Conservation (phyloP, 1,140 invertebrate species). For the Pseudobourletiella spinata region DNA sequence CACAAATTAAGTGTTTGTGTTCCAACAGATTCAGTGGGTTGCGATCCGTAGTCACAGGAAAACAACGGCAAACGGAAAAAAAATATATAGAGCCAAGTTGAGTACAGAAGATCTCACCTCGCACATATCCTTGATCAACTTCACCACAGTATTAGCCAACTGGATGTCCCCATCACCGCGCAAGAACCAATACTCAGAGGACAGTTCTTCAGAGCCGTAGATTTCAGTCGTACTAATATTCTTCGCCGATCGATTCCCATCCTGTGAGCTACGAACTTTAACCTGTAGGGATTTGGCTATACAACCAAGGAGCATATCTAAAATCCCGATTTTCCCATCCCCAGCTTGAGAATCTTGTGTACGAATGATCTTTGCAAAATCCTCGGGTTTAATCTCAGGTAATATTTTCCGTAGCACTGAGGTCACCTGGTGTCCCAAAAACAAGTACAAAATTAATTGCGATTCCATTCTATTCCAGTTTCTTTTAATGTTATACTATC, state of each 20-base stretch:
- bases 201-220: slow-evolving; percentile 18
- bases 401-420: slow-evolving; percentile 68
- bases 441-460: slow-evolving; percentile 1
- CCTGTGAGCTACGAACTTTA: slow-evolving; percentile 51
- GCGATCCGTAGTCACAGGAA: too few species aligned
- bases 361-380: slow-evolving; percentile 56
- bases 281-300: slow-evolving; percentile 77
- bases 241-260: slow-evolving; percentile 27
- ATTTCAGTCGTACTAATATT: slow-evolving; percentile 30
- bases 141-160: slow-evolving; percentile 77
- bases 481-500: too few species aligned
- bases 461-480: too few species aligned
- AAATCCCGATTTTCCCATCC: slow-evolving; percentile 43
- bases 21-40: too few species aligned
- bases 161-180: slow-evolving; percentile 39
- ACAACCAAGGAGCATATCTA: slow-evolving; percentile 77
- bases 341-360: slow-evolving; percentile 44
- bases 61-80: not conserved
- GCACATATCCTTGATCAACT: slow-evolving; percentile 82
- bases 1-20: too few species aligned
- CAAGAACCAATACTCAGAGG: slow-evolving; percentile 29
- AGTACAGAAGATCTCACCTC: slow-evolving; percentile 50
- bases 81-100: not conserved
- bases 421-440: slow-evolving; percentile 52
- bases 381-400: slow-evolving; percentile 65